phyloP scores from a whole-genome alignment of 2,888 invertebrate species.

The Ormyrus nitidulus region DNA sequence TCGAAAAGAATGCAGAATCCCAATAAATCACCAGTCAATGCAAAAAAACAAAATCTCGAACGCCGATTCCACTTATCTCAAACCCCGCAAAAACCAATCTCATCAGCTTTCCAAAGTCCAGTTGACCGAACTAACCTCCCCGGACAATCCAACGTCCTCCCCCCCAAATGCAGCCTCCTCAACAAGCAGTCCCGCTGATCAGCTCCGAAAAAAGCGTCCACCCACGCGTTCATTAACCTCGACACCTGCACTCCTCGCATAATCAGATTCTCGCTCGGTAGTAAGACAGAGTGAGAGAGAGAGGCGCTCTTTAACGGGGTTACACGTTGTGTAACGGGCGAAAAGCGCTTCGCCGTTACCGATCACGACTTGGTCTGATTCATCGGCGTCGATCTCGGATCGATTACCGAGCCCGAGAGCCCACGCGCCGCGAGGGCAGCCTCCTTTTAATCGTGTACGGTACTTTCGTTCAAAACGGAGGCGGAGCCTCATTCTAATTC shows the following conservation, averaged over 20 bases:
- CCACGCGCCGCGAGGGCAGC: slow-evolving; percentile 36
- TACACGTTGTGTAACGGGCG: slow-evolving; percentile 46
- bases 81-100: no score
- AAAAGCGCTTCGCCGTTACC: slow-evolving; percentile 41
- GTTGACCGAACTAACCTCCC: no score
- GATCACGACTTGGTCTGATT: slow-evolving; percentile 54
- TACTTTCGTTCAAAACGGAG: slow-evolving; percentile 51
- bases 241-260: slow-evolving; percentile 8
- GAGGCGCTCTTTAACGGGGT: slow-evolving; percentile 37
- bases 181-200: no score
- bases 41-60: no score
- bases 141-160: no score
- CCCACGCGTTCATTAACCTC: not conserved
- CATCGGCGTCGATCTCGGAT: slow-evolving; percentile 49
- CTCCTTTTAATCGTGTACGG: slow-evolving; percentile 48
- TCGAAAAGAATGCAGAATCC: no score
- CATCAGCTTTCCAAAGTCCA: no score
- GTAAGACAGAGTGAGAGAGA: not conserved
- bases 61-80: no score
- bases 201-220: not conserved
- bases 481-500: slow-evolving; percentile 50
- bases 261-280: no score
- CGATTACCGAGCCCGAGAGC: slow-evolving; percentile 44
- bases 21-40: no score
- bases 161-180: no score